Evolutionary conservation across 2,888 invertebrate species (phyloP).

Genomic region (Stramonita haemastoma): DNA sequence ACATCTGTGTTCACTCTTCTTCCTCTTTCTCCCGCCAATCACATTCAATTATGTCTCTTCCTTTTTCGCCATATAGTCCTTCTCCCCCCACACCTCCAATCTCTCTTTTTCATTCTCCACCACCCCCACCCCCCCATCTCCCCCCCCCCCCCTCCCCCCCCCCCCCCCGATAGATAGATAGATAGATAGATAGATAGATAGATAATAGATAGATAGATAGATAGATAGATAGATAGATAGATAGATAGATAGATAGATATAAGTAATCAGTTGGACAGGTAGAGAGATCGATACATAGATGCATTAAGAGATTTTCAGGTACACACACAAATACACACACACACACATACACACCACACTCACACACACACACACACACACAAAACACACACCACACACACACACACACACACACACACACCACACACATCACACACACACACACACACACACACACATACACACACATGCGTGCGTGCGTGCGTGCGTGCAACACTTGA

Average conservation of each 20-base stretch:
- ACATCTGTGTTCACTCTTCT: not conserved
- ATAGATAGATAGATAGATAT: not conserved
- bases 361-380: no score
- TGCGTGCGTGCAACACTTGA: no score
- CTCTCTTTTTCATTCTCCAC: not conserved
- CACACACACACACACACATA: no score
- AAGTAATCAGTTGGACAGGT: not conserved
- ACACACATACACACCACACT: no score
- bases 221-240: not conserved
- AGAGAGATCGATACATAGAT: not conserved
- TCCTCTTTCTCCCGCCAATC: no score
- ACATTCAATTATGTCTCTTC: no score
- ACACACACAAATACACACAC: not conserved
- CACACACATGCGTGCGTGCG: no score
- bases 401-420: no score
- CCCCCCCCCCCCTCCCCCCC: not conserved
- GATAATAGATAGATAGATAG: conserved; percentile 26
- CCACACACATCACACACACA: no score
- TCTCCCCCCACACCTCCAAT: no score
- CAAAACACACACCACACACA: no score
- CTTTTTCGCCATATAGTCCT: no score
- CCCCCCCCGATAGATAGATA: not conserved
- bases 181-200: conserved; percentile 16
- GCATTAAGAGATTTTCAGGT: not conserved
- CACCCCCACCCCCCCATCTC: not conserved